Evolutionary conservation across 2,797 vertebrate species (phyloP).

Genomic region (Tangara arthus): DNA sequence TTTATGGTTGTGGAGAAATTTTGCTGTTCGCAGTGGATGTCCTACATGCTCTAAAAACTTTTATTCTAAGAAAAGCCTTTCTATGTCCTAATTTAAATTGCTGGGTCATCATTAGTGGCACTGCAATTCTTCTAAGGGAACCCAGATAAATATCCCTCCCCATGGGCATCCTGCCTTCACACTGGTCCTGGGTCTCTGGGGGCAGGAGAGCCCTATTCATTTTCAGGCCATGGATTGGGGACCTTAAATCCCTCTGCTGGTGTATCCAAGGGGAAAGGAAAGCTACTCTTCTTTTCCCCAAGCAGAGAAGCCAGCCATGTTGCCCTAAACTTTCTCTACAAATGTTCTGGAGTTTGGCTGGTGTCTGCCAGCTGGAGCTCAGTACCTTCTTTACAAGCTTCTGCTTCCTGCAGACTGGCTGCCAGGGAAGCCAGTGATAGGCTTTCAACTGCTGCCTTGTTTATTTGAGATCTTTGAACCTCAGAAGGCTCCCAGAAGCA

Average conservation of each 20-base stretch:
- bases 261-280: not conserved
- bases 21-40: not conserved
- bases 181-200: not conserved
- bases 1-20: constrained; percentile 12
- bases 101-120: not conserved
- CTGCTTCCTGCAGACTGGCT: not conserved
- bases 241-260: not conserved
- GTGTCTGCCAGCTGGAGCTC: constrained; percentile 40
- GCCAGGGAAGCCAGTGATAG: not conserved
- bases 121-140: not conserved
- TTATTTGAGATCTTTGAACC: not conserved
- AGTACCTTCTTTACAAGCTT: not conserved
- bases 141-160: not conserved
- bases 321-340: not conserved
- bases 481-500: constrained; percentile 15
- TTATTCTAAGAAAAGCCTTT: constrained; percentile 42
- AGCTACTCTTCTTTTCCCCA: not conserved
- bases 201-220: not conserved
- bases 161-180: not conserved
- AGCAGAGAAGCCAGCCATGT: not conserved
- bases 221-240: not conserved
- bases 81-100: constrained; percentile 15
- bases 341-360: not conserved
- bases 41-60: constrained; percentile 5
- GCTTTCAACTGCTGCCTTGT: not conserved